Conservation (phyloP, 1,140 invertebrate genomes). For the Nephila pilipes region DNA sequence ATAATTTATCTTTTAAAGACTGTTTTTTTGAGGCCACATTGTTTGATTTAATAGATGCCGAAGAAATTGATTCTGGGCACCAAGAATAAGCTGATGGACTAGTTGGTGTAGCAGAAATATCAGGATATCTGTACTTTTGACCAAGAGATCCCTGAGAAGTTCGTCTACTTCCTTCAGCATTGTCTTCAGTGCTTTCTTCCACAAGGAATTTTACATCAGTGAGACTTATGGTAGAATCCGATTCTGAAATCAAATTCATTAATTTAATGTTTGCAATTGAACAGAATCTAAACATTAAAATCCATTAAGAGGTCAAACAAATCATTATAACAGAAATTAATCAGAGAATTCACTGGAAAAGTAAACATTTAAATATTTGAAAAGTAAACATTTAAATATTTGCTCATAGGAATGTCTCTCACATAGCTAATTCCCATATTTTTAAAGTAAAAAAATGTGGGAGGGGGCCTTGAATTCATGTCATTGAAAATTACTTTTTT, state of each 20-base stretch:
- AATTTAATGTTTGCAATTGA: too few species aligned
- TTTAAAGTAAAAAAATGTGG: too few species aligned
- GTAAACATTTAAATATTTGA: too few species aligned
- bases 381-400: too few species aligned
- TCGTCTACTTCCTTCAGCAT: constrained; percentile 56
- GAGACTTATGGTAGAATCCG: constrained; percentile 70
- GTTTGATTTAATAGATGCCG: constrained; percentile 34
- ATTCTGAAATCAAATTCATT: constrained; percentile 44
- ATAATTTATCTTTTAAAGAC: constrained; percentile 75
- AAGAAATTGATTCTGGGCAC: constrained; percentile 69
- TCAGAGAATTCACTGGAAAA: too few species aligned
- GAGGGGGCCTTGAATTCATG: too few species aligned
- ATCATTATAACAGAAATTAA: too few species aligned
- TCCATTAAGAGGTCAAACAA: too few species aligned
- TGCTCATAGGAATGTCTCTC: too few species aligned
- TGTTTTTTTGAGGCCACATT: constrained; percentile 57
- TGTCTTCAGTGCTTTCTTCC: constrained; percentile 67
- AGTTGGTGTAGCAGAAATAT: constrained; percentile 72
- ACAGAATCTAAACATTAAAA: too few species aligned
- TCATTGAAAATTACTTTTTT: too few species aligned
- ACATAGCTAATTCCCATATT: too few species aligned
- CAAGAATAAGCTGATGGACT: constrained; percentile 76
- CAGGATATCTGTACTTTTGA: constrained; percentile 70
- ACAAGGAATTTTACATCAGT: constrained; percentile 74
- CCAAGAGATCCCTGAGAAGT: constrained; percentile 74